Evolutionary conservation across 2,888 invertebrate species (phyloP), one percentile per base, ranked within the genome.

Genomic region (Oeneis ivallda): DNA sequence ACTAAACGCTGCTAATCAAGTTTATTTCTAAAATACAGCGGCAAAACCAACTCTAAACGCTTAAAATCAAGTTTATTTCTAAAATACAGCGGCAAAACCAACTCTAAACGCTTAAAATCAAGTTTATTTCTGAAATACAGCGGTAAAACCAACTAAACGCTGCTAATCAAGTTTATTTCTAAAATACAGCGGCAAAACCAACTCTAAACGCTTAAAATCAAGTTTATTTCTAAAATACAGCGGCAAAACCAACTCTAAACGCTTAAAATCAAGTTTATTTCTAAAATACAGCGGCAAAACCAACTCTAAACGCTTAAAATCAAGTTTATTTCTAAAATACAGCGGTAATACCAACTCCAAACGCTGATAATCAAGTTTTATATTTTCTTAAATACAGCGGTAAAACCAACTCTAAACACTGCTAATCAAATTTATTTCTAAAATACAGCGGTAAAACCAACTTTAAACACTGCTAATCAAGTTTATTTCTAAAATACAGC

Each of bases 241-340:
- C 17, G 26, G 26, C 5, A 26, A 26, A n/a, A n/a, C n/a, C n/a
- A n/a, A n/a, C n/a, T n/a, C n/a, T n/a, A n/a, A n/a, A n/a, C n/a
- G n/a, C n/a, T n/a, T n/a, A n/a, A n/a, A n/a, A n/a, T n/a, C n/a
- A n/a, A n/a, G n/a, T n/a, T n/a, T n/a, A n/a, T n/a, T n/a, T n/a
- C n/a, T n/a, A n/a, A n/a, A n/a, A n/a, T n/a, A n/a, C n/a, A n/a
- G n/a, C n/a, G n/a, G n/a, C n/a, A n/a, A n/a, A n/a, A n/a, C n/a
- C n/a, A 5, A 66, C 74, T 67, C 63, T 78, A 74, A 15, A 0
- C 0, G 0, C 2, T 0, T 0, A 0, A 0, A 0, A 45, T 74
- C 76, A 54, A 39, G n/a, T 32, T 39, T 32, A 68, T 65, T 73
- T 65, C 75, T 11, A 13, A 47, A 32, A n/a, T n/a, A n/a, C n/a